Percentiles rank a stretch among this genome's conserved stretches.
Conservation (phyloP, 1,140 invertebrate genomes). For the Macrostomum lignano region DNA sequence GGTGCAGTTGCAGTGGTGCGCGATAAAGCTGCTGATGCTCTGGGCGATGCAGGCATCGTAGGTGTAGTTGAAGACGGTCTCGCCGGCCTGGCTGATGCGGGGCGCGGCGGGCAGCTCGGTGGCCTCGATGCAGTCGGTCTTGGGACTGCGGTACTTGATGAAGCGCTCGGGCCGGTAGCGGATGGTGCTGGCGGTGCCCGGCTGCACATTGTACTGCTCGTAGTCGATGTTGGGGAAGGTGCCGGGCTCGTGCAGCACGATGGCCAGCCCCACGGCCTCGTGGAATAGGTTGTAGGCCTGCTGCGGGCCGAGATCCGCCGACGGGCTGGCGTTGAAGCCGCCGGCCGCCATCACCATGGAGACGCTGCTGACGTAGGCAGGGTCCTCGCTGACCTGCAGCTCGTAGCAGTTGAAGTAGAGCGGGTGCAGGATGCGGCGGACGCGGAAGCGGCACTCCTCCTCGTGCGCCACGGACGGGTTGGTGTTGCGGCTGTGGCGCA, state of each 20-base stretch:
- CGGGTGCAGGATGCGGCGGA: not conserved
- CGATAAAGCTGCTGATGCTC: not conserved
- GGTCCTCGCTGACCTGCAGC: not conserved
- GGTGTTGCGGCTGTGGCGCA: too few relatives aligned
- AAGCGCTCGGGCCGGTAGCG: not conserved
- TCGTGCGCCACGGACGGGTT: not conserved
- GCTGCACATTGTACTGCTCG: conserved; percentile 1
- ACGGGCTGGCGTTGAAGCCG: not conserved
- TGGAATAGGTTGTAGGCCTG: conserved; percentile 2
- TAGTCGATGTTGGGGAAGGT: conserved; percentile 1
- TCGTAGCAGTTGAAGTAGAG: conserved; percentile 4
- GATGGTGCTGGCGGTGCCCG: not conserved
- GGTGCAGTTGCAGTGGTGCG: not conserved
- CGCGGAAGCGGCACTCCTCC: not conserved
- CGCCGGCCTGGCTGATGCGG: too few relatives aligned
- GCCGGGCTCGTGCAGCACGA: conserved; percentile 1
- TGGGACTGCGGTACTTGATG: too few relatives aligned
- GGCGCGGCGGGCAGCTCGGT: too few relatives aligned
- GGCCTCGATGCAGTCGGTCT: too few relatives aligned
- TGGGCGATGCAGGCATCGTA: conserved; percentile 1
- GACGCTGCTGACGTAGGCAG: not conserved
- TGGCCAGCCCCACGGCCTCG: not conserved
- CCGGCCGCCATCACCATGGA: too few relatives aligned
- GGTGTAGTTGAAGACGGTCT: not conserved
- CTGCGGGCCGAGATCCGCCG: not conserved